Conservation (phyloP, 1,140 invertebrate species). For the Lepidurus packardi region DNA sequence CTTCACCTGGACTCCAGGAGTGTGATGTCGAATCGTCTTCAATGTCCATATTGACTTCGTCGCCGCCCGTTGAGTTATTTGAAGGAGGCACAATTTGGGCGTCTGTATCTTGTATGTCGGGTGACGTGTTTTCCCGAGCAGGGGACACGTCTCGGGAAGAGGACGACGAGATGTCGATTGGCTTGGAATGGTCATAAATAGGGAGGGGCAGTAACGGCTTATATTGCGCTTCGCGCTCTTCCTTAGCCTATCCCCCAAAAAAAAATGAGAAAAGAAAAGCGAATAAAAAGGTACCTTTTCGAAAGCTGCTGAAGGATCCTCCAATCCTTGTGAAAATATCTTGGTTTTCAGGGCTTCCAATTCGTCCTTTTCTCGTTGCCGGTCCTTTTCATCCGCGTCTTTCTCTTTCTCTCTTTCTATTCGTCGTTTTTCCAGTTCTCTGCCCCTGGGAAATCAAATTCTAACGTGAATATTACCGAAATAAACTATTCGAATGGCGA, state of each 20-base stretch:
- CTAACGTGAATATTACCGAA: neutral
- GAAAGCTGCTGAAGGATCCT: constrained; percentile 75
- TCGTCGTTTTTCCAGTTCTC: constrained; percentile 78
- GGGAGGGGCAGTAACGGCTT: constrained; percentile 54
- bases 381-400: constrained; percentile 80
- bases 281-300: constrained; percentile 54
- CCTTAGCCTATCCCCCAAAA: constrained; percentile 50
- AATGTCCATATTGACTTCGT: neutral
- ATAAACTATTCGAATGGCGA: neutral
- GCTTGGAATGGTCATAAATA: constrained; percentile 14
- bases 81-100: neutral
- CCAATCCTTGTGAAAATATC: constrained; percentile 70
- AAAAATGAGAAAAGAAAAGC: constrained; percentile 31
- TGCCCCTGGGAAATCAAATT: constrained; percentile 55
- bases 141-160: neutral
- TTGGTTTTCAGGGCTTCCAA: constrained; percentile 79
- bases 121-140: neutral
- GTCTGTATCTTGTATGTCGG: neutral
- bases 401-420: constrained; percentile 86
- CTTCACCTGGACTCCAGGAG: neutral
- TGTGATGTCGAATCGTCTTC: neutral
- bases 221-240: constrained; percentile 74
- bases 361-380: constrained; percentile 84
- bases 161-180: neutral
- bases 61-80: neutral